These are phyloP conservation scores for Oscheius sp. DNA, from an alignment of 2,888 invertebrate species.

Conservation along the genomic window DNA sequence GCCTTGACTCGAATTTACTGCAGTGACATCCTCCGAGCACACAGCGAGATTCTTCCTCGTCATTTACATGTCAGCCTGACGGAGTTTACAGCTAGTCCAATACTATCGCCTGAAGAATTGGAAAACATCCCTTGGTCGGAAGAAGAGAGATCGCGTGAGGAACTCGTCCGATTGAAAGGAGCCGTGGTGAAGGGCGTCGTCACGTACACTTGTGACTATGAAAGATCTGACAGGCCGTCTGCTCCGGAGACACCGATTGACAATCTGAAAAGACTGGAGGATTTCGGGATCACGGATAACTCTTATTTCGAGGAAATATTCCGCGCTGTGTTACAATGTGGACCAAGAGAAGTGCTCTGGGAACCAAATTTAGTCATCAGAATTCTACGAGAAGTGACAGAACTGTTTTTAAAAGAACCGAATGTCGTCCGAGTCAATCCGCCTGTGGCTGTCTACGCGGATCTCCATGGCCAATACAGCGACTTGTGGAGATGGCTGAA, in stretches of 20 bases:
- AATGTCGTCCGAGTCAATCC: conserved; percentile 13
- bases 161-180: neutral
- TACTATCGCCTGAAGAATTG: neutral
- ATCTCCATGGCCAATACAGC: conserved; percentile 24
- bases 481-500: conserved; percentile 31
- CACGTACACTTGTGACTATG: conserved; percentile 4
- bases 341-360: conserved; percentile 1
- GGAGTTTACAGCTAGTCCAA: neutral
- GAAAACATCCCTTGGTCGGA: neutral
- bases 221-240: no score
- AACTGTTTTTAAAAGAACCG: neutral
- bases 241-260: neutral
- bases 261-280: neutral
- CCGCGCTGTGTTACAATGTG: neutral
- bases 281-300: neutral
- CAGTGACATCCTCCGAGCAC: neutral
- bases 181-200: neutral
- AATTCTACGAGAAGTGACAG: neutral
- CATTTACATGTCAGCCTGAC: neutral
- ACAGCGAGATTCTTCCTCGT: neutral
- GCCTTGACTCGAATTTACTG: neutral
- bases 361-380: neutral
- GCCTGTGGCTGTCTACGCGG: conserved; percentile 25
- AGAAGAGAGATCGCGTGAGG: neutral
- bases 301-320: conserved; percentile 14